Percentiles rank a stretch among this genome's conserved stretches.
These are phyloP conservation scores for Dryoscopus gambensis DNA, from an alignment of 2,113 vertebrate genomes.

Conservation along the genomic window DNA sequence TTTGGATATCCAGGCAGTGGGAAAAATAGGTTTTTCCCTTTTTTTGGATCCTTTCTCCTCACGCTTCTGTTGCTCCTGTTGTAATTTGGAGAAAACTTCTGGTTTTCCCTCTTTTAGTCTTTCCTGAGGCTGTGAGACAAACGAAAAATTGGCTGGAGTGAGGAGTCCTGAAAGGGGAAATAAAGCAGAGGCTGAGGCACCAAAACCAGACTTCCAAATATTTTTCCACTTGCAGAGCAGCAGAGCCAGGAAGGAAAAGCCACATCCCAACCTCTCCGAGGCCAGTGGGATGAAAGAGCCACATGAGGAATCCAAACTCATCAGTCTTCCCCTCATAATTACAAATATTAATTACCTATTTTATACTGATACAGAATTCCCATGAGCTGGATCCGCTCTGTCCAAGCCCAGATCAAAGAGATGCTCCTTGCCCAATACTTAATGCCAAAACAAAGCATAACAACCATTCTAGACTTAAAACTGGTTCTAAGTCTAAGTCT, in stretches of 20 bases:
- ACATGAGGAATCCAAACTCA: neutral
- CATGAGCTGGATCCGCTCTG: neutral
- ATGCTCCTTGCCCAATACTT: neutral
- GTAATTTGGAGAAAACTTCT: neutral
- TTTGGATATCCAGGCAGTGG: neutral
- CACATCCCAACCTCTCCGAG: neutral
- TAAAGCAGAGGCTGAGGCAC: neutral
- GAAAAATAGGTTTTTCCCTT: neutral
- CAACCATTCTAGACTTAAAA: neutral
- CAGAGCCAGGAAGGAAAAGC: neutral
- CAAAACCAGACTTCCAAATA: neutral
- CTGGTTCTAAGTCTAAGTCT: neutral
- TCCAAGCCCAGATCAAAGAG: neutral
- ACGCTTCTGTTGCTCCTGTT: neutral
- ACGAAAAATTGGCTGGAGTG: neutral
- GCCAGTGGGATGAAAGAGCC: neutral
- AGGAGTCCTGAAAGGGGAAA: neutral
- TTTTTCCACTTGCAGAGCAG: conserved; percentile 3
- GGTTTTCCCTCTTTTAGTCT: neutral
- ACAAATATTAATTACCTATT: neutral
- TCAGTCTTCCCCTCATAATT: neutral
- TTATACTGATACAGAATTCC: neutral
- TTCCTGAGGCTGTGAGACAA: neutral
- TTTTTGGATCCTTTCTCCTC: neutral
- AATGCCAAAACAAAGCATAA: neutral